Evolutionary conservation across 2,888 invertebrate species (phyloP).

Genomic region (Apeira syringaria): DNA sequence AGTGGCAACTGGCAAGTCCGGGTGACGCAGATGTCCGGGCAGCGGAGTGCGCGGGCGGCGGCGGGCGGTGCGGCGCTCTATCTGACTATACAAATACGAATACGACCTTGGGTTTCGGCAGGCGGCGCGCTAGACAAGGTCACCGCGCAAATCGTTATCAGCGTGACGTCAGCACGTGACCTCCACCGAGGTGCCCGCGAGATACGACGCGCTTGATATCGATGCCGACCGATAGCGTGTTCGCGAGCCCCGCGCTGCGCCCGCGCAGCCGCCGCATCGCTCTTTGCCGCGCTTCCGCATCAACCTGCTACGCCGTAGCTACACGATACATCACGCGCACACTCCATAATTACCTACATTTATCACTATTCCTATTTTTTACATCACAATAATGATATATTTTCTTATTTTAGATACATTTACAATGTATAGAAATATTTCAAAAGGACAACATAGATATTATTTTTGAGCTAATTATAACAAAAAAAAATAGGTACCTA

Average conservation of each 20-base stretch:
- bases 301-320: conserved; percentile 11
- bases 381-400: no score
- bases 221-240: conserved; percentile 73
- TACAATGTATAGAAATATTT: no score
- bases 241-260: conserved; percentile 38
- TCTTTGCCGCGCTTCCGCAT: conserved; percentile 33
- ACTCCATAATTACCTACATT: no score
- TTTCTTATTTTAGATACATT: no score
- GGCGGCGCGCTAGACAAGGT: conserved; percentile 79
- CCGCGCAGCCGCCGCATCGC: conserved; percentile 20
- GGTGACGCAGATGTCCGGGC: conserved; percentile 56
- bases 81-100: conserved; percentile 78
- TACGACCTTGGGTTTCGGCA: conserved; percentile 79
- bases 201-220: conserved; percentile 62
- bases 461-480: no score
- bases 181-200: conserved; percentile 78
- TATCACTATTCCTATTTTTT: no score
- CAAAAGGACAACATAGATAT: no score
- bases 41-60: conserved; percentile 47
- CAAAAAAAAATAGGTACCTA: conserved; percentile 6
- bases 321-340: not conserved
- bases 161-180: conserved; percentile 78
- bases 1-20: conserved; percentile 66
- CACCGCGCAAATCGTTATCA: conserved; percentile 83
- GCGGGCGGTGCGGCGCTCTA: conserved; percentile 55